Evolutionary conservation across 30 jellyfish, hydroid and myxozoan species (phyloP).

Genomic region (Hydractinia symbiolongicarpus): DNA sequence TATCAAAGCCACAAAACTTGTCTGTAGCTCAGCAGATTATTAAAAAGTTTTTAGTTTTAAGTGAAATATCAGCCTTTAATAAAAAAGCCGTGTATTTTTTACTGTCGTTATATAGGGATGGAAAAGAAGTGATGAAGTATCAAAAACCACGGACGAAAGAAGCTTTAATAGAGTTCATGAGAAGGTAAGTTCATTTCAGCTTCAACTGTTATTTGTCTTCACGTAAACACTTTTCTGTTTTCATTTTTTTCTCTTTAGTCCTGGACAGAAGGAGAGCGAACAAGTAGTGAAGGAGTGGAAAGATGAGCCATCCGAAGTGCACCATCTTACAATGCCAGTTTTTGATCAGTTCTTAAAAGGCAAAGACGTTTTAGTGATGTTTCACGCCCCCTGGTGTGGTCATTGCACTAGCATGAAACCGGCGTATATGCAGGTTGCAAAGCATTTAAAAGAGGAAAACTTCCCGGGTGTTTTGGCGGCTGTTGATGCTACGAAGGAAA

Average conservation of each 20-base stretch:
- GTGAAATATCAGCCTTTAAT: too few species aligned
- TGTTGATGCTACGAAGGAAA: slow-evolving; percentile 42
- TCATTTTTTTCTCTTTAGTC: slow-evolving; percentile 7
- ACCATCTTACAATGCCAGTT: slow-evolving; percentile 44
- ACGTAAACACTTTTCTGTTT: not conserved
- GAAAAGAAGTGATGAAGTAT: slow-evolving; percentile 35
- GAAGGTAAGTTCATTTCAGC: slow-evolving; percentile 25
- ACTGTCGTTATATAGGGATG: slow-evolving; percentile 26
- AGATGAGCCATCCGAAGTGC: slow-evolving; percentile 49
- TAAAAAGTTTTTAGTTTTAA: too few species aligned
- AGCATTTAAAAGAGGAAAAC: slow-evolving; percentile 45
- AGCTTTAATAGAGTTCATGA: slow-evolving; percentile 57
- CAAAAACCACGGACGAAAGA: slow-evolving; percentile 41
- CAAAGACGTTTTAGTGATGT: slow-evolving; percentile 65
- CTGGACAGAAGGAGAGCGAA: not conserved
- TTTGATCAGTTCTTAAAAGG: slow-evolving; percentile 68
- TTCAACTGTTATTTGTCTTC: not conserved
- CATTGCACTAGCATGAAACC: slow-evolving; percentile 78
- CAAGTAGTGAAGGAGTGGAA: slow-evolving; percentile 60
- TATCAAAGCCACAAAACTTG: too few species aligned
- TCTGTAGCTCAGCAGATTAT: too few species aligned
- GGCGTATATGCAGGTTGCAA: slow-evolving; percentile 75
- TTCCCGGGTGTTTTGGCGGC: slow-evolving; percentile 49
- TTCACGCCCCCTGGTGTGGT: slow-evolving; percentile 98
- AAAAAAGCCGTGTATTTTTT: too few species aligned